Percentiles rank a stretch among this genome's conserved stretches.
phyloP scores from a whole-genome alignment of 2,888 invertebrate genomes.

The Lycocerus yunnanus region DNA sequence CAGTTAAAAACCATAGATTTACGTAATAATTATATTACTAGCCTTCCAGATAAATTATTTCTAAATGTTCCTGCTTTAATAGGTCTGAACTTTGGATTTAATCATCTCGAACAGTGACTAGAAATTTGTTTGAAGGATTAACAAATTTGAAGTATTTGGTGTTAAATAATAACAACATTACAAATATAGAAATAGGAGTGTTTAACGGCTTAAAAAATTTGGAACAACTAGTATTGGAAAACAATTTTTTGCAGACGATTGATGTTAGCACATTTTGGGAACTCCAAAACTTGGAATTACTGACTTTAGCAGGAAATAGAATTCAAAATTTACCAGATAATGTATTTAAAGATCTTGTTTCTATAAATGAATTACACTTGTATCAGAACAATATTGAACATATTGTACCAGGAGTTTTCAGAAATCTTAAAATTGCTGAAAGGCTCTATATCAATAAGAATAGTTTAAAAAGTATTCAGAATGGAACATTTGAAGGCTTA shows the following conservation, averaged over 20 bases:
- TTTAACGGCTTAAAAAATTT: conserved; percentile 7
- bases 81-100: neutral
- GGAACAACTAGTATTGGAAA: neutral
- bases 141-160: neutral
- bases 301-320: neutral
- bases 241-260: neutral
- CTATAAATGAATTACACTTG: neutral
- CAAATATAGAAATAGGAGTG: neutral
- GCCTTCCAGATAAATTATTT: conserved; percentile 4
- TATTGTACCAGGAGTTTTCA: neutral
- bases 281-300: neutral
- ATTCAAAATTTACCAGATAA: neutral
- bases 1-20: neutral
- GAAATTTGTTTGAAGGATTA: neutral
- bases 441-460: conserved; percentile 1
- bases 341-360: neutral
- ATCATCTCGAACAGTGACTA: neutral
- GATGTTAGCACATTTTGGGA: neutral
- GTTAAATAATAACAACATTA: neutral
- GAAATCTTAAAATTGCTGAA: neutral
- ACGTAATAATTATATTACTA: neutral
- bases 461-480: neutral
- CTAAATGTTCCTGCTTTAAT: neutral
- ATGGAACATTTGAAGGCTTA: conserved; percentile 1
- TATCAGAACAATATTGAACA: neutral